Evolutionary conservation across 2,113 vertebrate species (phyloP).

Genomic region (Neogobius melanostomus): DNA sequence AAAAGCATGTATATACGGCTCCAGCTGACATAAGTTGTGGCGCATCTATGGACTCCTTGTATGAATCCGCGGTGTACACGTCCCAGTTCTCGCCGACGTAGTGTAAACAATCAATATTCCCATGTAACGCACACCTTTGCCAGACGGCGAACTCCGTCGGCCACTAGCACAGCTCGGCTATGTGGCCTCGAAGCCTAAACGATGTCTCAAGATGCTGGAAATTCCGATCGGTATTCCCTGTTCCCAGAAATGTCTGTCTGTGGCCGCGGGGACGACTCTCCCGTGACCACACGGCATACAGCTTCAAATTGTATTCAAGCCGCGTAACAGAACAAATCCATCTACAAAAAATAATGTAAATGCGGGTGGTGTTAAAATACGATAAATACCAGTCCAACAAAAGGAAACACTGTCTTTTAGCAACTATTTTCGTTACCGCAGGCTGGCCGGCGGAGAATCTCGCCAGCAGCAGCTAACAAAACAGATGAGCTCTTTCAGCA

Average conservation of each 20-base stretch:
- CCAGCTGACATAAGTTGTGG: constrained; percentile 41
- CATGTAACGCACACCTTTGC: constrained; percentile 45
- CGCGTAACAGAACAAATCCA: constrained; percentile 41
- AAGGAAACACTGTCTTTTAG: neutral
- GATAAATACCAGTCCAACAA: neutral
- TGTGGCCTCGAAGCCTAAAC: constrained; percentile 49
- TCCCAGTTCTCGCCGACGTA: constrained; percentile 42
- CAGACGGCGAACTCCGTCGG: constrained; percentile 47
- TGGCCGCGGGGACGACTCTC: constrained; percentile 51
- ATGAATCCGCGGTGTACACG: constrained; percentile 47
- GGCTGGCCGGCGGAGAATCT: constrained; percentile 35
- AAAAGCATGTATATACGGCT: constrained; percentile 48
- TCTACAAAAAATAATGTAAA: constrained; percentile 33
- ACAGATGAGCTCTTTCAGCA: constrained; percentile 68
- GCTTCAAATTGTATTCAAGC: constrained; percentile 31
- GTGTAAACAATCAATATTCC: constrained; percentile 54
- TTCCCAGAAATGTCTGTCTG: constrained; percentile 49
- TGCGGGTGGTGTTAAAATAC: neutral
- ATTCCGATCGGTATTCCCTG: constrained; percentile 63
- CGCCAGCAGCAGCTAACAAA: constrained; percentile 64
- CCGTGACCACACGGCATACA: constrained; percentile 61
- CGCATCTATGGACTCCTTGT: constrained; percentile 45
- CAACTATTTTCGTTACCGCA: constrained; percentile 16
- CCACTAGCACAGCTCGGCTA: constrained; percentile 45
- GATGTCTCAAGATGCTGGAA: constrained; percentile 59